Evolutionary conservation across 2,113 vertebrate species (phyloP), one percentile per base, ranked within the genome.

Genomic region (Hypomesus transpacificus): DNA sequence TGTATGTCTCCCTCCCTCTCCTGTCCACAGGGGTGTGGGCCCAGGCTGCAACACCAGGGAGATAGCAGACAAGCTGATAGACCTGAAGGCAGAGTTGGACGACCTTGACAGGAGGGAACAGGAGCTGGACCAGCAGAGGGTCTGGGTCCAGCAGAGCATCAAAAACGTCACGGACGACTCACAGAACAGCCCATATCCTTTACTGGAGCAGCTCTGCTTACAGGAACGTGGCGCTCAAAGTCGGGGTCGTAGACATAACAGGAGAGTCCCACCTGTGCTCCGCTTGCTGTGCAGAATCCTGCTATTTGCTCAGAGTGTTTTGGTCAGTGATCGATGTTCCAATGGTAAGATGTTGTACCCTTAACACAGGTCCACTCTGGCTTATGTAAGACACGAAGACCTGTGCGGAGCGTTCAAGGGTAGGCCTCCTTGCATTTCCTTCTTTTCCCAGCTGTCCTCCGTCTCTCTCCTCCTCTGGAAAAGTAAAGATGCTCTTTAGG

Each of bases 61-160:
- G 82, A 99, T 98, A 56, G 96, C 96, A 0, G 95, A 99, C 91
- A 99, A 98, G 80, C 90, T 99, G 67, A 98, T 98, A 0, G 96
- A 98, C 76, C 92, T 99, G 86, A 98, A 99, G 91, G 95, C 95
- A 4, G 97, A 99, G 89, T 93, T 99, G 2, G 94, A 97, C 68
- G 95, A 98, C 58, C 90, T 99, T 85, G 95, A 96, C 73, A 84
- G 94, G 60, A 90, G 95, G 71, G 97, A 99, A 20, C 91, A 93
- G 50, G 97, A 98, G 82, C 91, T 99, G 90, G 96, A 98, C 86
- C 95, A 98, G 90, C 96, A 98, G 90, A 95, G 94, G 83, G 94
- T 98, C 86, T 98, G 97, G 97, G 97, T 96, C 75, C 96, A 98
- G 75, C 96, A 98, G 85, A 99, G 97, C 93, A 98, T 99, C 91